These are phyloP conservation scores for Mayetiola destructor DNA, from an alignment of 2,888 invertebrate species.

Conservation along the genomic window DNA sequence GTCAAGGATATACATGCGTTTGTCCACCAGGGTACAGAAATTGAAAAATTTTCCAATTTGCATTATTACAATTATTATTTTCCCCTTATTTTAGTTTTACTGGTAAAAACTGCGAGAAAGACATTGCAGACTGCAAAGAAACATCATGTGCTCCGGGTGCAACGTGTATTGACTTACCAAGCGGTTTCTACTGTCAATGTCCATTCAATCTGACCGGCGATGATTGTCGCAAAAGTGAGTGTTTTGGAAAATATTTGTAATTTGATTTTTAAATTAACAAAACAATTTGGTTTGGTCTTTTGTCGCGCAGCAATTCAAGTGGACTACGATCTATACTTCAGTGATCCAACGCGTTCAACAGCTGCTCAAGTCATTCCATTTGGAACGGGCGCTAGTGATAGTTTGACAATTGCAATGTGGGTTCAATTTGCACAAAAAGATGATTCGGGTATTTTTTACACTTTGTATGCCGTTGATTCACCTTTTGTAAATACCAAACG, in stretches of 20 bases:
- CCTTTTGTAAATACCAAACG: constrained; percentile 63
- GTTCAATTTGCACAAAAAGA: constrained; percentile 86
- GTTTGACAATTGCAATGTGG: constrained; percentile 88
- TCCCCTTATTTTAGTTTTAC: constrained; percentile 29
- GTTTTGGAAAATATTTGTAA: neutral
- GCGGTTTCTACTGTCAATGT: constrained; percentile 89
- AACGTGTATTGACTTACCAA: constrained; percentile 79
- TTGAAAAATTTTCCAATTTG: constrained; percentile 36
- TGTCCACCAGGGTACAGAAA: constrained; percentile 56
- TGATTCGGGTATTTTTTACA: constrained; percentile 87
- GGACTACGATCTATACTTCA: constrained; percentile 94
- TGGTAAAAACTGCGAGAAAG: constrained; percentile 78
- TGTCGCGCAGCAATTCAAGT: constrained; percentile 72
- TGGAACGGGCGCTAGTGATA: constrained; percentile 57
- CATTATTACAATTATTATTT: neutral
- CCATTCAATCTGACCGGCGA: constrained; percentile 94
- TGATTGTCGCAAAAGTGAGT: constrained; percentile 84
- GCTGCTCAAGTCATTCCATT: constrained; percentile 90
- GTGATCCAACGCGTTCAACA: constrained; percentile 76
- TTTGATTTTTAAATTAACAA: constrained; percentile 7
- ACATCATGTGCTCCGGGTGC: constrained; percentile 90
- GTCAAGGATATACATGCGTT: constrained; percentile 68
- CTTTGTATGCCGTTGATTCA: constrained; percentile 78
- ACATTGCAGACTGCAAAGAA: constrained; percentile 81
- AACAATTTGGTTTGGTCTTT: constrained; percentile 5